Evolutionary conservation across 2,888 invertebrate species (phyloP), one percentile per base, ranked within the genome.

Genomic region (Amphipyra berbera): DNA sequence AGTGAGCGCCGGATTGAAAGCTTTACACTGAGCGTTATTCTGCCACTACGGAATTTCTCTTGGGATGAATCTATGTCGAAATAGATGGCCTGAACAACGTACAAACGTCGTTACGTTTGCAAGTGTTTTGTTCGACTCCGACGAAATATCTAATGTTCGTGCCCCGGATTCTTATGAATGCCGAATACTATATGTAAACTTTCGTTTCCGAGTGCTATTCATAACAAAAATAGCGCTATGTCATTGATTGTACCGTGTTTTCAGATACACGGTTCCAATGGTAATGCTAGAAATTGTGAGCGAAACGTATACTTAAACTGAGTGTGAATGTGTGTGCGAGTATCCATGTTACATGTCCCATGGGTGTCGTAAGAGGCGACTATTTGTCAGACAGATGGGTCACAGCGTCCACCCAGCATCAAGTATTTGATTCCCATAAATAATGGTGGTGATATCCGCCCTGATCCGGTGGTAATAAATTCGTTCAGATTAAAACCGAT

Each of bases 41-140:
- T 76, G 79, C 74, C 75, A 78, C 76, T 81, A 68, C 75, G 73
- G 75, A 81, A 87, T 86, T 86, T 85, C 88, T 88, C 86, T 57
- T 60, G 84, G 84, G 84, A 85, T 83, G 83, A 86, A 87, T 87
- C 82, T 83, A 80, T 78, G 78, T 76, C 66, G 72, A 73, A 78
- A 81, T 81, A 80, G 80, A 86, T 82, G 78, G 83, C 68, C 79
- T 64, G 79, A 84, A 81, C 82, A 82, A 78, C 79, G 82, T 81
- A 83, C 82, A 82, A 82, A 84, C 78, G 82, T 85, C 81, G 82
- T 85, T 86, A 83, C 77, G 71, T 78, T 82, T 81, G 84, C 79
- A 72, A 68, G 78, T 73, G 67, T 73, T 78, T 79, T 70, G 77
- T 77, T 81, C 64, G 71, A 70, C 58, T 76, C 67, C 59, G 66